Conservation (phyloP, 2,888 invertebrate genomes). For the Gymnoscelis rufifasciata region DNA sequence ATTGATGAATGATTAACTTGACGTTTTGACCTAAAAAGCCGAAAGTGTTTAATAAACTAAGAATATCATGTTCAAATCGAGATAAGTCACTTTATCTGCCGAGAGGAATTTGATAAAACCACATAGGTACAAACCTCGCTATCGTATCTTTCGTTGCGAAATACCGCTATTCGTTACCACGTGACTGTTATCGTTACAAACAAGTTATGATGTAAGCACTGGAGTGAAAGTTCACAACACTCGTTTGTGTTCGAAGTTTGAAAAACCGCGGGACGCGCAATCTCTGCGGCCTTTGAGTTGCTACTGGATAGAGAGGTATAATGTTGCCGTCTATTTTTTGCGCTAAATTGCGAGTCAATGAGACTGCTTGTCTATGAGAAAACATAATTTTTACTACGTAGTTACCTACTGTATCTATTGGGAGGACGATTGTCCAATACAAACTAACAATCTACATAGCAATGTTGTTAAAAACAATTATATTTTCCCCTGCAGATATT, state of each 20-base stretch:
- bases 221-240: conserved; percentile 29
- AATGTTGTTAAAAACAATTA: no score
- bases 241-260: conserved; percentile 19
- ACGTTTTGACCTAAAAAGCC: not conserved
- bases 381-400: no score
- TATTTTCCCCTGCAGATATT: no score
- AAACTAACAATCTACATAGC: no score
- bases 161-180: conserved; percentile 21
- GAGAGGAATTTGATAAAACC: conserved; percentile 12
- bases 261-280: conserved; percentile 23
- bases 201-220: conserved; percentile 21
- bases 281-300: conserved; percentile 9
- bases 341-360: not conserved
- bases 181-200: conserved; percentile 18
- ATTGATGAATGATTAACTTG: no score
- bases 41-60: not conserved
- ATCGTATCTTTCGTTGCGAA: conserved; percentile 12
- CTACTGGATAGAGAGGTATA: conserved; percentile 15
- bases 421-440: no score
- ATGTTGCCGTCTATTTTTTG: conserved; percentile 12
- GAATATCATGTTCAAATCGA: conserved; percentile 1
- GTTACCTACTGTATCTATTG: no score
- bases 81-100: conserved; percentile 6
- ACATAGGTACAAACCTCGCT: not conserved
- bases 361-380: no score